Base-by-base conservation (phyloP, 1,140 invertebrate genomes). In the Drosophila sturtevanti region DNA sequence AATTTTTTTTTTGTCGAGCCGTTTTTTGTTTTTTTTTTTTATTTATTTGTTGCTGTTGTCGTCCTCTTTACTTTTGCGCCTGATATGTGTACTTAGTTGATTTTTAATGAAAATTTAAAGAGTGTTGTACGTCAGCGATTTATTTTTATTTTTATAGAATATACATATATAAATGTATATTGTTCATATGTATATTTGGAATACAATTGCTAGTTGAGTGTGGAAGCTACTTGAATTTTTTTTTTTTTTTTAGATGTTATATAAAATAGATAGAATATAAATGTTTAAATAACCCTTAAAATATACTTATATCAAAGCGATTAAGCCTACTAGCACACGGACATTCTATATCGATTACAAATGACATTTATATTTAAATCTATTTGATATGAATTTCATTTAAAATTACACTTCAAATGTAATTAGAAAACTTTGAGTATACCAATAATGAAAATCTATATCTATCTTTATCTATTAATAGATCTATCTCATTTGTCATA, bases 1-100 rank as follows among this genome's bases (percentile, higher is more conserved):
- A 67, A 68, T 68, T 63, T 71, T 72, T 82, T 78, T 48, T 68
- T 69, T 74, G n/a, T n/a, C n/a, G n/a, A n/a, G n/a, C n/a, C n/a
- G n/a, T 52, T 38, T 18, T 59, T 38, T 72, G 38, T 27, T 37
- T 22, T 48, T 11, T 18, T 10, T 21, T 60, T 58, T 37, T 37
- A 11, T 27, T 60, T 9, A 1, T 21, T 60, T 60, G 35, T 18
- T 48, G 21, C 21, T n/a, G 31, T 24, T 54, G 21, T 4, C 51
- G 12, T 14, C 27, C 21, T 37, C 21, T 21, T 34, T 48, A 4
- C 9, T 14, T 9, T 31, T 12, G n/a, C 16, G 16, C 24, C n/a
- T 72, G 31, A 68, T 11, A 63, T 62, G 64, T 77, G 48, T 66
- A 67, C 14, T 60, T 63, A 38, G 68, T 77, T 72, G 79, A 72